phyloP scores from a whole-genome alignment of 1,140 invertebrate genomes.

The Cheumatopsyche charites region DNA sequence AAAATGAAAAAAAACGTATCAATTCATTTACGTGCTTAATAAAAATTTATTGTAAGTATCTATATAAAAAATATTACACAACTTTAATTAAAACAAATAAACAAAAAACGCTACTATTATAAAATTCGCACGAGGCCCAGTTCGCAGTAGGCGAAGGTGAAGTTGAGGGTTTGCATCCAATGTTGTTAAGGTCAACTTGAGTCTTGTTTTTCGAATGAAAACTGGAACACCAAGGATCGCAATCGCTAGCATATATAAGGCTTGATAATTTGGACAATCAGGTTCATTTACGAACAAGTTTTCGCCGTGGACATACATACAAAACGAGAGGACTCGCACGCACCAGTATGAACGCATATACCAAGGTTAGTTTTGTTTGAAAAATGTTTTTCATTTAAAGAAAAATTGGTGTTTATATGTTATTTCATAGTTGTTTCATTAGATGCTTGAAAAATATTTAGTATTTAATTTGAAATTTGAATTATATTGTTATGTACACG shows the following conservation, averaged over 20 bases:
- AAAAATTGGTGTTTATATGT: too few relatives aligned
- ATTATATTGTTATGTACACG: too few relatives aligned
- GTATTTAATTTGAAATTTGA: too few relatives aligned
- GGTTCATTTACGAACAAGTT: conserved; percentile 19
- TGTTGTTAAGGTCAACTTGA: conserved; percentile 10
- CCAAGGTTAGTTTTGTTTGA: conserved; percentile 4
- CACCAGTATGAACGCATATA: conserved; percentile 14
- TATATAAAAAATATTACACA: too few relatives aligned
- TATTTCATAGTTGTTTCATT: too few relatives aligned
- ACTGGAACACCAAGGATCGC: conserved; percentile 22
- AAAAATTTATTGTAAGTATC: too few relatives aligned
- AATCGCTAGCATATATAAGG: conserved; percentile 22
- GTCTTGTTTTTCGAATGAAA: not conserved
- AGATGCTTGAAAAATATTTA: too few relatives aligned
- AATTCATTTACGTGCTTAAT: too few relatives aligned
- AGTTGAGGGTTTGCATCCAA: conserved; percentile 17
- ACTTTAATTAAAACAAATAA: not conserved
- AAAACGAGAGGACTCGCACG: too few relatives aligned
- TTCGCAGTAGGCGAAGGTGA: conserved; percentile 20
- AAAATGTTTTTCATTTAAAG: too few relatives aligned
- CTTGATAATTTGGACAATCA: conserved; percentile 11
- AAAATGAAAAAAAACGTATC: too few relatives aligned
- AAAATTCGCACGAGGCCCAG: not conserved
- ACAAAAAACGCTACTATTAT: not conserved
- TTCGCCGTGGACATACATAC: not conserved